Base-by-base conservation (phyloP, 2,888 invertebrate genomes). In the Mesopsocus fuscifrons region DNA sequence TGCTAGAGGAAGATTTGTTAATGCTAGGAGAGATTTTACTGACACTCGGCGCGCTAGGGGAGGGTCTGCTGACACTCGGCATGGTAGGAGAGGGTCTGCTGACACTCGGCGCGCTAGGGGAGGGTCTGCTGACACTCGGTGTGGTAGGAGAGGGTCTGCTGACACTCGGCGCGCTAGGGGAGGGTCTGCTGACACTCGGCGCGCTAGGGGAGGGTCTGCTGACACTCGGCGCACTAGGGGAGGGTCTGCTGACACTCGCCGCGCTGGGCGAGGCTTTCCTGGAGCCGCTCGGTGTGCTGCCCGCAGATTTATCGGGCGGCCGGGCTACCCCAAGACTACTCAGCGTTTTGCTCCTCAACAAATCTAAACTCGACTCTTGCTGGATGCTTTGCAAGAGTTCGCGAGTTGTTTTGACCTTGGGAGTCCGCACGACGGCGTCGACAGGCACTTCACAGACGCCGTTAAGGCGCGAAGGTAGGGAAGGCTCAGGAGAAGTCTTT, bases 321-420 rank as follows among this genome's bases (percentile, higher is more conserved):
- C 11, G 6, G 17, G 15, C 38, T 18, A 38, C 38, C 16, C 38
- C 38, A 13, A 38, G n/a, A 38, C 38, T 38, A 13, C 18, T 20
- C 4, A 38, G 21, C 4, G 38, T 38, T 38, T 21, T 38, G 21
- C 21, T 38, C 18, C 38, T 15, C 21, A 38, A 38, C 15, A 20
- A n/a, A 20, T 40, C 38, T 17, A 38, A 35, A 44, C 55, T 55
- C 17, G 38, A 38, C 41, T 59, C 56, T 42, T 58, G 61, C 60
- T 77, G 77, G 52, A 85, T 67, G 59, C 81, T 77, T 43, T 78
- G 81, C 46, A 87, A 64, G 44, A 88, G 62, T 59, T 88, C 83
- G 56, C 81, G 76, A 1, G 87, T 88, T 20, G 79, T 80, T 60
- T 78, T 78, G 38, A 79, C 67, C 54, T 72, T 71, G 16, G 72